Evolutionary conservation across 2,797 vertebrate species (phyloP), one percentile per base, ranked within the genome.

Genomic region (Dicrostonyx torquatus): DNA sequence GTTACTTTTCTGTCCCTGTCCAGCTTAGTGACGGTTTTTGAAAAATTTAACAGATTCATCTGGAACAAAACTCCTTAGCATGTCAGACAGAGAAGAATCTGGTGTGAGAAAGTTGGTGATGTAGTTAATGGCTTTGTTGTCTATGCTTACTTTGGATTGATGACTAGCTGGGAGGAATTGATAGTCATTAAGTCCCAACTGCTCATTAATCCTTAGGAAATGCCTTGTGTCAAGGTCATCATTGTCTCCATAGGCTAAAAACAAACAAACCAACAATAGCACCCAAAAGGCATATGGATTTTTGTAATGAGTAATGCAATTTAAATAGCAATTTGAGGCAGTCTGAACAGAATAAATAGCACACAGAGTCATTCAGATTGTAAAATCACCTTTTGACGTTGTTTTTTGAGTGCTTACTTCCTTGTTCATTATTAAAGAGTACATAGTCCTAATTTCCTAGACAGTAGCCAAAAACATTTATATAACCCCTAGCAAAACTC

Each of bases 121-220:
- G 62, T 22, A 85, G 89, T 94, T 87, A 95, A 91, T 94, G 91
- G 92, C n/a, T 64, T 87, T 89, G 85, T 24, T 94, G 92, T 20
- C 84, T 17, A 72, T 40, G 78, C 53, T 93, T 94, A 22, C 85
- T 80, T 93, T 73, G 91, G 79, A 95, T 90, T 95, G 89, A 96
- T 93, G 88, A 83, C 76, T 93, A 93, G 66, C 86, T 95, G 62
- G 66, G 79, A 96, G 45, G 75, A 95, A 66, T 5, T 90, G 88
- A 94, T 89, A 55, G 79, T 48, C 88, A 96, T 96, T 96, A 96
- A 90, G 90, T 66, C 50, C 79, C 95, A 93, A 75, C 76, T 95
- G 83, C 82, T 95, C 86, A 93, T 95, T 94, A 96, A 92, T 96
- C 50, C 45, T 93, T 40, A 78, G 83, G 76, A 95, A 97, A 87